Evolutionary conservation across 2,888 invertebrate genomes (phyloP).

Genomic region (Melitaea athalia): DNA sequence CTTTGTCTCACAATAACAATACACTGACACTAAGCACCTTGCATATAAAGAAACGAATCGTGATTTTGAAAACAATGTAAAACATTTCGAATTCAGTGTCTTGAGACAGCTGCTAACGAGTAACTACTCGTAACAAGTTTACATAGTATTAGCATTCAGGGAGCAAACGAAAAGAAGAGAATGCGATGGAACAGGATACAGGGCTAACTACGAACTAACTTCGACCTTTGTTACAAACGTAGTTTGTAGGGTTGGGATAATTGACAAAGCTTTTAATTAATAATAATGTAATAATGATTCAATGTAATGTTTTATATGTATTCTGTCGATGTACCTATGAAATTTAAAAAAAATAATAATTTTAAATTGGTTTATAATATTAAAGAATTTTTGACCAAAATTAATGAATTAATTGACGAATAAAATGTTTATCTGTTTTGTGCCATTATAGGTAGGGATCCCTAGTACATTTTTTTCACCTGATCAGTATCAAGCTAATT

Average conservation of each 20-base stretch:
- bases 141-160: constrained; percentile 37
- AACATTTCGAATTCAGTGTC: constrained; percentile 25
- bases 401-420: no score
- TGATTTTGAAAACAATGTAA: constrained; percentile 31
- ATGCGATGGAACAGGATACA: constrained; percentile 22
- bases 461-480: no score
- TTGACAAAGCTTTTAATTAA: background rate
- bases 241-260: constrained; percentile 23
- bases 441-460: no score
- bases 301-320: no score
- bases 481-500: no score
- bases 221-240: constrained; percentile 1
- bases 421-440: no score
- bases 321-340: no score
- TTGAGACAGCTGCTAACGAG: constrained; percentile 24
- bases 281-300: no score
- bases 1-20: constrained; percentile 2
- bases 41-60: constrained; percentile 24
- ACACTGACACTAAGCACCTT: background rate
- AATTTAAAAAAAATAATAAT: no score
- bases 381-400: no score
- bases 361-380: no score
- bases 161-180: constrained; percentile 31
- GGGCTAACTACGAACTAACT: no score
- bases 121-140: constrained; percentile 22